Conservation (phyloP, 2,797 vertebrate genomes). For the Trachops cirrhosus region DNA sequence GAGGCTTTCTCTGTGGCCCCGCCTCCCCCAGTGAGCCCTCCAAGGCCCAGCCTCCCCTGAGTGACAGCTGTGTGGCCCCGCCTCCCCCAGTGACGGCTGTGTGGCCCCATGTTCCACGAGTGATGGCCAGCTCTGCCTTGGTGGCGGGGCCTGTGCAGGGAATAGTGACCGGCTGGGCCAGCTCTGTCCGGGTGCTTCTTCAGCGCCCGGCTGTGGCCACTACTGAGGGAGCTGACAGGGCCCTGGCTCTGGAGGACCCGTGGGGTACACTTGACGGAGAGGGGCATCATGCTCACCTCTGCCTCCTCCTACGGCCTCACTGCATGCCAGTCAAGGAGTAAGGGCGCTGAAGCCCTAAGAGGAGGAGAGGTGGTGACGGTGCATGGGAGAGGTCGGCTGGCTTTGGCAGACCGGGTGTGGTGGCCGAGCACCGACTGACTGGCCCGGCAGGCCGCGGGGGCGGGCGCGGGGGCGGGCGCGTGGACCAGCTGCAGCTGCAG, state of each 20-base stretch:
- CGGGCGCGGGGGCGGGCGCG: fast-evolving
- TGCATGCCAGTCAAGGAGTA: fast-evolving
- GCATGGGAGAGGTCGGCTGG: fast-evolving
- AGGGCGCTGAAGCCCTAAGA: not conserved
- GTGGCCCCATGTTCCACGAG: not conserved
- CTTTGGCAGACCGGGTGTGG: fast-evolving
- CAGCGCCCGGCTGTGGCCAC: not conserved
- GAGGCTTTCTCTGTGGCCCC: not conserved
- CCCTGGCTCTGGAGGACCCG: not conserved
- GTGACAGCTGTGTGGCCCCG: no score
- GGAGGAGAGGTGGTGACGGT: fast-evolving
- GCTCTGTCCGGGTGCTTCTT: fast-evolving
- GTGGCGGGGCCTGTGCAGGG: not conserved
- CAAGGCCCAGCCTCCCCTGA: not conserved
- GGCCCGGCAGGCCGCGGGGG: not conserved
- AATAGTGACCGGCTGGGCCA: not conserved
- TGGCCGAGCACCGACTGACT: fast-evolving
- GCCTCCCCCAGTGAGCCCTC: not conserved
- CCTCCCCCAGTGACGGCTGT: not conserved
- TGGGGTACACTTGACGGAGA: fast-evolving
- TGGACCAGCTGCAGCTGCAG: fast-evolving
- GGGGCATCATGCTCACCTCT: fast-evolving
- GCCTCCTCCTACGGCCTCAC: not conserved
- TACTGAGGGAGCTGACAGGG: not conserved
- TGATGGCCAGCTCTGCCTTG: not conserved